These are phyloP conservation scores for Pogonocherus hispidulus DNA, from an alignment of 2,888 invertebrate genomes.

Conservation along the genomic window DNA sequence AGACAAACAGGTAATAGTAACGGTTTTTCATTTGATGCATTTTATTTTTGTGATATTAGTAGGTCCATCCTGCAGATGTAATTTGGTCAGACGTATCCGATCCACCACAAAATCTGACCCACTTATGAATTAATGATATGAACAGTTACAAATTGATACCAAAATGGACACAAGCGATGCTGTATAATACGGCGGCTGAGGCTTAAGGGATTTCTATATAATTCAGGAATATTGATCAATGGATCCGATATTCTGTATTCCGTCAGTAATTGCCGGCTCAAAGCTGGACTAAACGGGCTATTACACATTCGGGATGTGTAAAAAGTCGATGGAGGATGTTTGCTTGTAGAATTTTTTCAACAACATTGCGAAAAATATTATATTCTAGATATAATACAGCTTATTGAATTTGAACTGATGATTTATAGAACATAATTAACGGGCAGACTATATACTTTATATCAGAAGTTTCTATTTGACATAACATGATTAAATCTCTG, in stretches of 20 bases:
- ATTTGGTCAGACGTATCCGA: background rate
- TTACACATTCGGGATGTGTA: background rate
- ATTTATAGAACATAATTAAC: too few species aligned
- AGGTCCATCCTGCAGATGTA: background rate
- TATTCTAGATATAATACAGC: too few species aligned
- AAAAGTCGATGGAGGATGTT: background rate
- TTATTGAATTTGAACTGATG: too few species aligned
- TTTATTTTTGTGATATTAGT: background rate
- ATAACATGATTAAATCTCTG: too few species aligned
- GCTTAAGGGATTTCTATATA: conserved; percentile 13
- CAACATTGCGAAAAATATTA: too few species aligned
- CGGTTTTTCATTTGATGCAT: background rate
- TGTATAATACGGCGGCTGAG: conserved; percentile 11
- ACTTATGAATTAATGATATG: conserved; percentile 13
- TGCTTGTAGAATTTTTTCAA: too few species aligned
- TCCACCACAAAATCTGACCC: conserved; percentile 9
- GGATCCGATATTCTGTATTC: conserved; percentile 3
- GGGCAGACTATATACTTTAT: too few species aligned
- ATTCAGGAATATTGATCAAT: conserved; percentile 26
- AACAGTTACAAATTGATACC: conserved; percentile 18
- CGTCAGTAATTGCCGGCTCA: conserved; percentile 3
- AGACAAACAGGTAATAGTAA: too few species aligned
- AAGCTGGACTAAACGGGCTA: background rate
- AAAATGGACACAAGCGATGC: conserved; percentile 16
- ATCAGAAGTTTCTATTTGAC: too few species aligned